Conservation (phyloP, 2,888 invertebrate species). For the Brachypterus glaber region DNA sequence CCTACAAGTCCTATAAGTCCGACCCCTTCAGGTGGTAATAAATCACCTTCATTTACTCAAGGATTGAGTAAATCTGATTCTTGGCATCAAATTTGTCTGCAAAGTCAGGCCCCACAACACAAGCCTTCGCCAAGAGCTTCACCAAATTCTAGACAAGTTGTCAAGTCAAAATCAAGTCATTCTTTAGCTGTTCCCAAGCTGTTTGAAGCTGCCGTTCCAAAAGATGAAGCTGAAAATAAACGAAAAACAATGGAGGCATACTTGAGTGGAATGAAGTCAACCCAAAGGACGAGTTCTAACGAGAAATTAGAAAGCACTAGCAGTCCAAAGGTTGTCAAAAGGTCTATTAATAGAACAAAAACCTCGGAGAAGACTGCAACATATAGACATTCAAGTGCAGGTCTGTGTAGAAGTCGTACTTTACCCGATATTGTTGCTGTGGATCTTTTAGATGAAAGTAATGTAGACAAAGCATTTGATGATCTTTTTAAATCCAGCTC, state of each 20-base stretch:
- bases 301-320: conserved; percentile 9
- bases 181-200: conserved; percentile 63
- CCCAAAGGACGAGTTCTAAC: conserved; percentile 24
- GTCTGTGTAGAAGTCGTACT: conserved; percentile 63
- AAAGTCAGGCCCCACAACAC: conserved; percentile 25
- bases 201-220: conserved; percentile 65
- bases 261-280: conserved; percentile 47
- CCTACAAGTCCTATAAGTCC: conserved; percentile 20
- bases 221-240: conserved; percentile 59
- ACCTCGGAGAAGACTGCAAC: conserved; percentile 45
- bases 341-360: conserved; percentile 40
- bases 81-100: conserved; percentile 62
- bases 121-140: conserved; percentile 39
- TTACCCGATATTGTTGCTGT: conserved; percentile 62
- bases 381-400: conserved; percentile 26
- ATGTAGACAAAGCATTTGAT: conserved; percentile 83
- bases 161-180: conserved; percentile 65
- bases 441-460: conserved; percentile 62
- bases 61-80: conserved; percentile 65
- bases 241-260: conserved; percentile 66
- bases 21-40: too few species aligned
- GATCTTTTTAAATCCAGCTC: conserved; percentile 54
- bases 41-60: conserved; percentile 30
- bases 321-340: conserved; percentile 24
- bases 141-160: conserved; percentile 40